Conservation (phyloP, 2,797 vertebrate species). For the Parauchenoglanis punctatus region DNA sequence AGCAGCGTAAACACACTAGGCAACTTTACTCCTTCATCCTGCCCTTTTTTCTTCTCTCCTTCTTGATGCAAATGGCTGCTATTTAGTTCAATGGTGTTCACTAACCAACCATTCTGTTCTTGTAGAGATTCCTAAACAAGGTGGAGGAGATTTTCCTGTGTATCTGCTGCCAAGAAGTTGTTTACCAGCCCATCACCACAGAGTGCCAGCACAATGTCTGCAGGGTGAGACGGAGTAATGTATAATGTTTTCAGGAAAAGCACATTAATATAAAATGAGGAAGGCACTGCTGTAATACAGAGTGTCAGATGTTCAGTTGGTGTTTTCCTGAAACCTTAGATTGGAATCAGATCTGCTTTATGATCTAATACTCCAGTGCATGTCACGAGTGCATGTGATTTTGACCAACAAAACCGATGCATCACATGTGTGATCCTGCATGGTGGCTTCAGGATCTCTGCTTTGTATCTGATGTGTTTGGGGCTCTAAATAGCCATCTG, state of each 20-base stretch:
- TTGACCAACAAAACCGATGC: background rate
- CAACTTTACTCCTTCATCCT: background rate
- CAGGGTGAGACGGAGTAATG: slow-evolving; percentile 77
- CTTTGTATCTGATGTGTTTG: background rate
- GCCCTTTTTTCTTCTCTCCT: background rate
- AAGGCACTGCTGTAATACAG: background rate
- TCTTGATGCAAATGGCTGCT: background rate
- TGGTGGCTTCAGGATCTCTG: background rate
- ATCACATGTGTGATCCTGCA: background rate
- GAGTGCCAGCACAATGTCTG: slow-evolving; percentile 97
- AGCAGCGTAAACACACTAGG: background rate
- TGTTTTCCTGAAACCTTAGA: background rate
- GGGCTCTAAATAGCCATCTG: background rate
- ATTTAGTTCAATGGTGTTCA: background rate
- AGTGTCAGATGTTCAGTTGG: too few species aligned
- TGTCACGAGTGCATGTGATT: background rate
- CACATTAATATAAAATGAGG: background rate
- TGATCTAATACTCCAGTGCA: background rate
- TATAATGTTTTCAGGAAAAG: background rate
- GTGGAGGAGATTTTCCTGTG: slow-evolving; percentile 93
- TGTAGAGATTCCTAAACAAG: slow-evolving; percentile 90
- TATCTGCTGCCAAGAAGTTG: slow-evolving; percentile 97
- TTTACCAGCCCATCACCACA: slow-evolving; percentile 90
- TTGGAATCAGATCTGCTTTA: background rate
- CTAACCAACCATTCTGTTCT: slow-evolving; percentile 4